These are phyloP conservation scores for Thera britannica DNA, from an alignment of 2,888 invertebrate genomes.

Conservation along the genomic window DNA sequence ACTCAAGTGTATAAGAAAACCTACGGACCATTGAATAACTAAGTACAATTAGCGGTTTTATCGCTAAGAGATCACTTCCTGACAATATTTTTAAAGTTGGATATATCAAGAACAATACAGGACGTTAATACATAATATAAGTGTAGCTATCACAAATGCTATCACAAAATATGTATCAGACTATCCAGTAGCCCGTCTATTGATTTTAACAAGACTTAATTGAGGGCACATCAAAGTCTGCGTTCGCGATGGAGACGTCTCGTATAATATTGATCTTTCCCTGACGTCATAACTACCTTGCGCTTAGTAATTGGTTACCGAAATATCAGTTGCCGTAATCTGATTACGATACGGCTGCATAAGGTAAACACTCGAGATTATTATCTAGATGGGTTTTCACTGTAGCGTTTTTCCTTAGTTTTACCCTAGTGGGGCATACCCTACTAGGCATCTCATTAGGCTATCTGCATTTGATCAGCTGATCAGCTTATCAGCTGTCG, in stretches of 20 bases:
- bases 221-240: constrained; percentile 10
- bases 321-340: constrained; percentile 12
- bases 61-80: too few relatives aligned
- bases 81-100: too few relatives aligned
- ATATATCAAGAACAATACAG: too few relatives aligned
- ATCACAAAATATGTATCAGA: neutral
- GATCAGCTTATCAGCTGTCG: too few relatives aligned
- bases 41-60: too few relatives aligned
- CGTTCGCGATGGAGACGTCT: constrained; percentile 19
- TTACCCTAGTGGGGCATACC: too few relatives aligned
- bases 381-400: neutral
- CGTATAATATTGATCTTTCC: constrained; percentile 12
- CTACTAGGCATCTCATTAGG: too few relatives aligned
- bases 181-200: constrained; percentile 10
- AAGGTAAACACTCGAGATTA: neutral
- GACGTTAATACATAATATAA: too few relatives aligned
- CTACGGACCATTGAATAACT: too few relatives aligned
- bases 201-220: constrained; percentile 28
- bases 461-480: too few relatives aligned
- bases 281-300: constrained; percentile 18
- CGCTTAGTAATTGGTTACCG: constrained; percentile 15
- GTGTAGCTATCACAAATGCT: neutral
- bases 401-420: neutral
- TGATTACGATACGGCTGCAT: constrained; percentile 8
- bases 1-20: too few relatives aligned